phyloP scores from a whole-genome alignment of 2,888 invertebrate species.

The Arctia plantaginis region DNA sequence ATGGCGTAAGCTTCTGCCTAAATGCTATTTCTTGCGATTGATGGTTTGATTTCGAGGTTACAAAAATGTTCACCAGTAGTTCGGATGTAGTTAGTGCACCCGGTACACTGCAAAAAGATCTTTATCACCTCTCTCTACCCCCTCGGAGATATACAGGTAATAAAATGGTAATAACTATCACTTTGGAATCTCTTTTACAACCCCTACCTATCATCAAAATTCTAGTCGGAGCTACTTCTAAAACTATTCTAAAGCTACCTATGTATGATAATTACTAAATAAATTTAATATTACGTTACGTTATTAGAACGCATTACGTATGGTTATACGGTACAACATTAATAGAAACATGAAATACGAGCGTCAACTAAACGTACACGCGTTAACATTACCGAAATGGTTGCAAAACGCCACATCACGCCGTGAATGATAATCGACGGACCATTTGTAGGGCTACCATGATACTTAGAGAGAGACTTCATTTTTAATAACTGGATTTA shows the following conservation, averaged over 20 bases:
- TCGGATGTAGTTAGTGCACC: too few species aligned
- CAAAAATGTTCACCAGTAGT: too few species aligned
- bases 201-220: background rate
- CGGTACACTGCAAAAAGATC: too few species aligned
- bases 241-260: background rate
- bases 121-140: background rate
- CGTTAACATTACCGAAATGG: constrained; percentile 71
- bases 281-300: background rate
- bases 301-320: background rate
- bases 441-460: constrained; percentile 32
- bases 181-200: background rate
- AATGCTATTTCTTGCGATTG: too few species aligned
- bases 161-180: background rate
- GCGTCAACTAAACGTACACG: constrained; percentile 57
- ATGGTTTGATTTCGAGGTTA: too few species aligned
- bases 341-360: constrained; percentile 42
- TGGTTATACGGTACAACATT: constrained; percentile 19
- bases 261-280: background rate
- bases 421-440: constrained; percentile 61
- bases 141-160: background rate
- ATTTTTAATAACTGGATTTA: background rate
- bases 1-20: background rate
- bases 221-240: background rate
- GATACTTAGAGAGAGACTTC: background rate
- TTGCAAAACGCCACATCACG: constrained; percentile 57